Base-by-base conservation (phyloP, 2,888 invertebrate species). In the Zhuqinia jingwanae region DNA sequence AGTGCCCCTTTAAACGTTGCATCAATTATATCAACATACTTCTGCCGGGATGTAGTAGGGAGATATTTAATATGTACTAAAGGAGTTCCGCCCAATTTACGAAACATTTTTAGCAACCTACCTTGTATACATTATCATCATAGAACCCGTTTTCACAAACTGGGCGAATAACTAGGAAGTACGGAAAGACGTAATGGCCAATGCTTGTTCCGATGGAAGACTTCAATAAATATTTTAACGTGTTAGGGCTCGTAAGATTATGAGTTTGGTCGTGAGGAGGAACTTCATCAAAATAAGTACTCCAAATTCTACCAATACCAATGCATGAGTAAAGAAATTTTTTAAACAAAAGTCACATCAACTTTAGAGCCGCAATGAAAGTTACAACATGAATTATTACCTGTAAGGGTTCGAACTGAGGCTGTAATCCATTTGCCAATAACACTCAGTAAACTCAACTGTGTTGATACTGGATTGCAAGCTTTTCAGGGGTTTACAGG, bases 51-150 rank as follows among this genome's bases (percentile, higher is more conserved):
- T 0, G 68, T 56, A 0, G 17, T 6, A 0, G 80, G 53, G 2
- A 8, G 5, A n/a, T 80, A 80, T 8, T 20, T 11, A 8, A 80
- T 53, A 3, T 22, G 3, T 0, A 68, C 70, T 1, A 22, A 15
- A 5, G 80, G 80, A 13, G 36, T 10, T n/a, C 36, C 70, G 2
- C 80, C 80, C n/a, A n/a, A n/a, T n/a, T n/a, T n/a, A n/a, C n/a
- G n/a, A n/a, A n/a, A n/a, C n/a, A n/a, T n/a, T n/a, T n/a, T n/a
- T n/a, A n/a, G n/a, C n/a, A n/a, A 11, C 10, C 0, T 83, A 47
- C 30, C 70, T 85, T 82, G 68, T 83, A 88, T 25, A 85, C 78
- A 47, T 45, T 58, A n/a, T 86, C 85, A 13, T 85, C 86, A 47
- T 88, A 88, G 27, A 50, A 75, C 0, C 88, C 88, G 10, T 53